phyloP scores from a whole-genome alignment of 2,888 invertebrate genomes.

The Agriopis aurantiaria region DNA sequence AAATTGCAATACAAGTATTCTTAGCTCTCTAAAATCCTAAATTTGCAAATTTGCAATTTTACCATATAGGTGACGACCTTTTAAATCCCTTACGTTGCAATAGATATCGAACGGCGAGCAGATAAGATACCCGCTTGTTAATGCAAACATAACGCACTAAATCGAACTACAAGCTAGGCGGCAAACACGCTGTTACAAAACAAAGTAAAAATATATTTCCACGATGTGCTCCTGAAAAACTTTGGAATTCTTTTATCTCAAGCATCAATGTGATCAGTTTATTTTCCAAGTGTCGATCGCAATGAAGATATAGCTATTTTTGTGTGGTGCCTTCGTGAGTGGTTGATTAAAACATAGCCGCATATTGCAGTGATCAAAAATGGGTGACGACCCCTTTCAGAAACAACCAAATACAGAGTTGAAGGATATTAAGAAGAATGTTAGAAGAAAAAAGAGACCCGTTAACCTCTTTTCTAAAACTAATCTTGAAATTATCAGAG shows the following conservation, averaged over 20 bases:
- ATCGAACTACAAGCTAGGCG: slow-evolving; percentile 17
- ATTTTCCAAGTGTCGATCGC: slow-evolving; percentile 1
- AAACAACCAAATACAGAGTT: slow-evolving; percentile 19
- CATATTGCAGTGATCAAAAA: slow-evolving; percentile 1
- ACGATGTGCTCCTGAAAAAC: slow-evolving; percentile 4
- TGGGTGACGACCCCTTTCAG: slow-evolving; percentile 9
- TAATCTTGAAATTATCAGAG: background rate
- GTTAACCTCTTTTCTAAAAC: slow-evolving; percentile 3
- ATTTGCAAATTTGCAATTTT: no score
- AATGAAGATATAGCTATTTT: slow-evolving; percentile 3
- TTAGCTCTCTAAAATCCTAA: no score
- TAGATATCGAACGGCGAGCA: slow-evolving; percentile 26
- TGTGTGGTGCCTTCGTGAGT: background rate
- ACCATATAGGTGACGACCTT: no score
- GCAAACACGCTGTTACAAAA: slow-evolving; percentile 16
- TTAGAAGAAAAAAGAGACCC: slow-evolving; percentile 33
- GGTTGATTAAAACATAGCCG: background rate
- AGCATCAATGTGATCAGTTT: slow-evolving; percentile 9
- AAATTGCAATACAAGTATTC: no score
- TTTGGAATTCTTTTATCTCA: slow-evolving; percentile 12
- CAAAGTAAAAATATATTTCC: slow-evolving; percentile 13
- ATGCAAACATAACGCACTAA: slow-evolving; percentile 20
- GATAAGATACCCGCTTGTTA: slow-evolving; percentile 31
- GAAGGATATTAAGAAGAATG: slow-evolving; percentile 37
- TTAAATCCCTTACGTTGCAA: slow-evolving; percentile 19